phyloP scores from a whole-genome alignment of 2,888 invertebrate genomes.

The Pedicia rivosa region DNA sequence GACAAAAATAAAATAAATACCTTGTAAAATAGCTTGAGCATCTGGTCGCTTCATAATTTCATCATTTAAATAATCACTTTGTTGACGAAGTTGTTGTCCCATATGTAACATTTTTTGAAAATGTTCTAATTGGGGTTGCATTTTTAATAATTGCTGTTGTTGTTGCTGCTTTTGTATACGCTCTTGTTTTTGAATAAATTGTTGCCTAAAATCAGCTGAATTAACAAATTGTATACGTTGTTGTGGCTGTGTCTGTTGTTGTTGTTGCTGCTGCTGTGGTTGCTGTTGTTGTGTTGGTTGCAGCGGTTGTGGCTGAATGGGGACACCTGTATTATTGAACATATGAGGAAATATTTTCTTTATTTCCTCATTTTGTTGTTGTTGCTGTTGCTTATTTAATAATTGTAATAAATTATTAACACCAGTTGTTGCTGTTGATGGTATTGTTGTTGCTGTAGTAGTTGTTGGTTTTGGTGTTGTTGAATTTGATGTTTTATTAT shows the following conservation, averaged over 20 bases:
- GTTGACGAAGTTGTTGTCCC: background rate
- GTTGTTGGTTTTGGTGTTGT: constrained; percentile 2
- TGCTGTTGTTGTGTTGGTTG: constrained; percentile 10
- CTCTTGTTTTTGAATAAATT: constrained; percentile 21
- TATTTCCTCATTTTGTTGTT: constrained; percentile 6
- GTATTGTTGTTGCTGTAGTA: background rate
- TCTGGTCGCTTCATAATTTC: constrained; percentile 57
- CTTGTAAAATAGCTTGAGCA: constrained; percentile 61
- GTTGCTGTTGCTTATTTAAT: constrained; percentile 8
- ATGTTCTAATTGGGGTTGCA: constrained; percentile 4
- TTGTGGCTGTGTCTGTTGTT: constrained; percentile 3
- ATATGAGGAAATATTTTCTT: constrained; percentile 2
- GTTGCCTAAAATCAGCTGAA: background rate
- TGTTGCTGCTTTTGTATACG: constrained; percentile 11
- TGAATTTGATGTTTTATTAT: constrained; percentile 5
- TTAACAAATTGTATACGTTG: background rate
- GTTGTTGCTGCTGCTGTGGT: constrained; percentile 3
- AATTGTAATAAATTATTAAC: constrained; percentile 5
- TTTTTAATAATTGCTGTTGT: constrained; percentile 23
- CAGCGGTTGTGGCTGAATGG: constrained; percentile 9
- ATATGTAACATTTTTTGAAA: constrained; percentile 5
- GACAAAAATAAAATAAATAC: constrained; percentile 30
- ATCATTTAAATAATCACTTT: constrained; percentile 4
- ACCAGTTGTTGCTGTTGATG: constrained; percentile 1
- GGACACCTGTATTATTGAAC: constrained; percentile 3